Evolutionary conservation across 2,113 vertebrate species (phyloP).

Genomic region (Okapia johnstoni): DNA sequence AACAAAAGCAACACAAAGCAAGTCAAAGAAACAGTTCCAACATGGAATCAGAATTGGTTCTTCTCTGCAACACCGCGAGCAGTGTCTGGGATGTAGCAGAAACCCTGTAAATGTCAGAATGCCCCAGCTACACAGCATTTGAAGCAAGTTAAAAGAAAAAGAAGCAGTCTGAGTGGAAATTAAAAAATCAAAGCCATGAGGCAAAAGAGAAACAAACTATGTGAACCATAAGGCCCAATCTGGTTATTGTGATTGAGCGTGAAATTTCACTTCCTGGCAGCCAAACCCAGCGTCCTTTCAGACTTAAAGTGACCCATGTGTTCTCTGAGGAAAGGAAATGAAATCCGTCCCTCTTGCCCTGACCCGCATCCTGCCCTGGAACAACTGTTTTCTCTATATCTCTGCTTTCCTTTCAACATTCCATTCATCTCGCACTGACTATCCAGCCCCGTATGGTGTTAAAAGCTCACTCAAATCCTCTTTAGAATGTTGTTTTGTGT

Average conservation of each 20-base stretch:
- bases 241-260: not conserved
- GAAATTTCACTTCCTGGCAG: slow-evolving; percentile 48
- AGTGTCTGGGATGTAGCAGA: accelerated
- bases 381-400: not conserved
- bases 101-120: not conserved
- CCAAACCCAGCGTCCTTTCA: not conserved
- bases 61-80: not conserved
- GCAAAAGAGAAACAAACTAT: not conserved
- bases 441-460: not conserved
- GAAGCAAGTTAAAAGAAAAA: not conserved
- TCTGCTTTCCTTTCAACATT: not conserved
- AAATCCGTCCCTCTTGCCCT: not conserved
- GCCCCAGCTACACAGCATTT: not conserved
- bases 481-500: not conserved
- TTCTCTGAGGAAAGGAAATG: not conserved
- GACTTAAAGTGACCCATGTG: not conserved
- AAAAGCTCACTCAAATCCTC: not conserved
- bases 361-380: not conserved
- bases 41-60: not conserved
- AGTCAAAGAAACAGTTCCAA: not conserved
- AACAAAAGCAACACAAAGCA: not conserved
- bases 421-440: not conserved
- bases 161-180: slow-evolving; percentile 22
- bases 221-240: not conserved
- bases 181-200: not conserved